phyloP scores from a whole-genome alignment of 1,140 invertebrate species.

The Coelopa frigida region DNA sequence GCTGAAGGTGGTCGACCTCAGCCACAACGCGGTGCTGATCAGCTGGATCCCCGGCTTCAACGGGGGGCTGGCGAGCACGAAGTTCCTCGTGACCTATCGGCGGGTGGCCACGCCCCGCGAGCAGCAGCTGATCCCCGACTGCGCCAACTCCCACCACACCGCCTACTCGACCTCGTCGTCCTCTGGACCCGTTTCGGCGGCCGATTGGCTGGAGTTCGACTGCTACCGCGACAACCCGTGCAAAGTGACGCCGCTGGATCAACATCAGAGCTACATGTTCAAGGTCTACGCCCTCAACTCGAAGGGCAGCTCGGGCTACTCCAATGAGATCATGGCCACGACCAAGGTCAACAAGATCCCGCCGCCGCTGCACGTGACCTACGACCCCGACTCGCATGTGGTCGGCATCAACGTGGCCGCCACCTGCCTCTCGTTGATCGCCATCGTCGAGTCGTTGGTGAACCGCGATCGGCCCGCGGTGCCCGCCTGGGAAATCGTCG shows the following conservation, averaged over 20 bases:
- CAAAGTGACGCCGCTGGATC: conserved; percentile 73
- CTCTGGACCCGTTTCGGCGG: conserved; percentile 47
- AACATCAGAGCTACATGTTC: conserved; percentile 75
- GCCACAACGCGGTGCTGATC: conserved; percentile 67
- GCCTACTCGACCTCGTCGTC: conserved; percentile 14
- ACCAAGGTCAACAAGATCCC: conserved; percentile 80
- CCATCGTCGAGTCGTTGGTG: conserved; percentile 61
- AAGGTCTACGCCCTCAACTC: conserved; percentile 80
- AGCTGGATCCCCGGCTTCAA: conserved; percentile 83
- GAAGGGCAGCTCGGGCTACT: conserved; percentile 76
- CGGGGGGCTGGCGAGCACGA: conserved; percentile 74
- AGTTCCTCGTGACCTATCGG: conserved; percentile 72
- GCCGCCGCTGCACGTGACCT: conserved; percentile 69
- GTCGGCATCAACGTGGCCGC: conserved; percentile 71
- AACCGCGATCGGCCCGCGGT: conserved; percentile 49
- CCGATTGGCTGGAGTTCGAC: conserved; percentile 70
- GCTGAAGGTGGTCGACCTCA: conserved; percentile 60
- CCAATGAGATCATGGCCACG: conserved; percentile 66
- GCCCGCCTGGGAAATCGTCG: conserved; percentile 63
- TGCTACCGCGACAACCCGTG: conserved; percentile 82
- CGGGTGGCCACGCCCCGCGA: conserved; percentile 52
- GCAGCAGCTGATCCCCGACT: conserved; percentile 55
- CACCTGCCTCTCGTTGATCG: conserved; percentile 66
- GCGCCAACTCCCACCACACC: conserved; percentile 46
- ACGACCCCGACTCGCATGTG: conserved; percentile 65